Evolutionary conservation across 2,113 vertebrate species (phyloP), one percentile per base, ranked within the genome.

Genomic region (Zosterops pallidus): DNA sequence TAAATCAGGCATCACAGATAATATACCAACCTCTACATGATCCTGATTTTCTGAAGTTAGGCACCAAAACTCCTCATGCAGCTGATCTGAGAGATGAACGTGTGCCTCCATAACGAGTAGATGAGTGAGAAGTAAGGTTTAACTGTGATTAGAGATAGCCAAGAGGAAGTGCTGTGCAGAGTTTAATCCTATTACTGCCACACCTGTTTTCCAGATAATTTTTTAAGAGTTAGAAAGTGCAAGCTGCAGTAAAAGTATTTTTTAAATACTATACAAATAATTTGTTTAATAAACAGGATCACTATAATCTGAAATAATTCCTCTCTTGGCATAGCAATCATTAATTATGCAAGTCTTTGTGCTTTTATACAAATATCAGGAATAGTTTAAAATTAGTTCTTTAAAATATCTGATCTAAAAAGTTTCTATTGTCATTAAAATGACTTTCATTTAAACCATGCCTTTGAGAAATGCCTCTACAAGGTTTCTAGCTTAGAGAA

Each of bases 371-470:
- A 71, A 89, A 59, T 80, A 81, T 37, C 33, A 59, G 44, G 86
- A 88, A 39, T 28, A 75, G 37, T 55, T 94, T 60, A 85, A 52
- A 89, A 68, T 60, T 25, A 71, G 26, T 70, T 52, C 24, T 91
- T 81, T 75, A 57, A 83, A 69, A 52, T 72, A 68, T 62, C 55
- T 28, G 41, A 79, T 92, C 59, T 80, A 1, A n/a, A 75, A 79
- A 37, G 56, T 76, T 77, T 23, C 42, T 87, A 84, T 75, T 94
- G 82, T 86, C 37, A 56, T 92, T 87, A 47, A 92, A 93, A 83
- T 92, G 4, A 41, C 26, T 95, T 72, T 33, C 22, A 35, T 91
- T 95, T 89, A 76, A 94, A 79, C 44, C 14, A 24, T 31, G 22
- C n/a, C 15, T 90, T 86, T 62, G 31, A 93, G 67, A 82, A 95